phyloP scores from a whole-genome alignment of 2,113 vertebrate species.

The Rynchops niger region DNA sequence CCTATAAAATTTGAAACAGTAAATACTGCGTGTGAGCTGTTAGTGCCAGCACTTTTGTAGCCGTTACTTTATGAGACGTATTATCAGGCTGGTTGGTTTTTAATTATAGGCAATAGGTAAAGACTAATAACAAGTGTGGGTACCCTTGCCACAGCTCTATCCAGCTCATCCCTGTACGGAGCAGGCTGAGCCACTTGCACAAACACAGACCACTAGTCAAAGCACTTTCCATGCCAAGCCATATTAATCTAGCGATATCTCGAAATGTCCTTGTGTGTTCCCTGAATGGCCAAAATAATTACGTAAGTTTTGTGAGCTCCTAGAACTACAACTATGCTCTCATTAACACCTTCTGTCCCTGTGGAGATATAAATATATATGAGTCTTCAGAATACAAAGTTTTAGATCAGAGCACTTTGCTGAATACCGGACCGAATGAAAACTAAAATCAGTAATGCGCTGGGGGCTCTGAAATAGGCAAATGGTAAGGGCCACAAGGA shows the following conservation, averaged over 20 bases:
- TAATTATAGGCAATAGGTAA: not conserved
- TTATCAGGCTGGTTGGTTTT: not conserved
- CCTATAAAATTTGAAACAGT: slow-evolving; percentile 58
- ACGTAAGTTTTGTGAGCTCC: not conserved
- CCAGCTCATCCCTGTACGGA: not conserved
- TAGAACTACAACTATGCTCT: not conserved
- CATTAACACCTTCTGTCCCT: slow-evolving; percentile 26
- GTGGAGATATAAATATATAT: not conserved
- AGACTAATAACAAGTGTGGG: not conserved
- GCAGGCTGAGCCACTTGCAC: not conserved
- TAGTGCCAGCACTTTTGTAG: not conserved
- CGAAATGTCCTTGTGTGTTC: slow-evolving; percentile 1
- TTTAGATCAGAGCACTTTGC: not conserved
- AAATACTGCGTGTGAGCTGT: slow-evolving; percentile 52
- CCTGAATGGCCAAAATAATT: slow-evolving; percentile 7
- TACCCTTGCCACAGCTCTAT: not conserved
- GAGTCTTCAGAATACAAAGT: not conserved
- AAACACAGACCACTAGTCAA: slow-evolving; percentile 22
- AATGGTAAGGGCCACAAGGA: not conserved
- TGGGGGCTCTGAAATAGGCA: not conserved
- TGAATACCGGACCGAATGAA: not conserved
- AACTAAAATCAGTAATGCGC: not conserved
- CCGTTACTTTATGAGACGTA: not conserved
- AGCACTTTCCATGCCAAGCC: slow-evolving; percentile 2
- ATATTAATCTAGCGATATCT: not conserved